Base-by-base conservation (phyloP, 2,113 vertebrate genomes). In the Willisornis vidua region DNA sequence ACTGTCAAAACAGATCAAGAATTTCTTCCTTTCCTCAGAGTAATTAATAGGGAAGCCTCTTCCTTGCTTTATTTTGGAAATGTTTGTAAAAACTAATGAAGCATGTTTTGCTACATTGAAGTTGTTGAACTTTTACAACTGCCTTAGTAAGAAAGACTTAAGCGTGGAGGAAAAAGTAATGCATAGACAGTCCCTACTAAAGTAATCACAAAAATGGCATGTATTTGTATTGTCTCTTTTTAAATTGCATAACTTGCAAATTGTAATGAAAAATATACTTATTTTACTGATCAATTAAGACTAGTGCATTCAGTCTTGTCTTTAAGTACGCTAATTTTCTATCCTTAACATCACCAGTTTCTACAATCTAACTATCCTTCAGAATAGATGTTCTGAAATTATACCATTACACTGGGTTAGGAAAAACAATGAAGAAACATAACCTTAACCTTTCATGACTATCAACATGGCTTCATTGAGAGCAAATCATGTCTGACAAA, bases 61-160 rank as follows among this genome's bases (percentile, higher is more conserved):
- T 93, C 89, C 72, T 91, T 81, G 51, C 95, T 97, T 97, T 95
- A 89, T 93, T 97, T 97, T 94, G 55, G 51, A 97, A 96, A 92
- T 79, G 59, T 96, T 96, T 97, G 68, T 93, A 94, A 97, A 97
- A 97, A 95, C 89, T 95, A 97, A 96, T 92, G 93, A 95, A 95
- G 62, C 68, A 65, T 95, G 70, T 87, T 95, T 96, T 71, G 67
- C 46, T 94, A 93, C 96, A 90, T 61, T 43, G 24, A 77, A 94
- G 88, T 87, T 91, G 58, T 93, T 95, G 92, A 93, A 59, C 35
- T 75, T 94, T 96, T 81, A 77, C 51, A 96, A 52, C 39, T 95
- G 63, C 29, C 8, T 87, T 61, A 45, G 29, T 95, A 37, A 77
- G 33, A 93, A 95, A 77, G 39, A 72, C 43, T 68, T 67, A 80